Evolutionary conservation across 2,888 invertebrate genomes (phyloP), one percentile per base, ranked within the genome.

Genomic region (Calameuta pallipes): DNA sequence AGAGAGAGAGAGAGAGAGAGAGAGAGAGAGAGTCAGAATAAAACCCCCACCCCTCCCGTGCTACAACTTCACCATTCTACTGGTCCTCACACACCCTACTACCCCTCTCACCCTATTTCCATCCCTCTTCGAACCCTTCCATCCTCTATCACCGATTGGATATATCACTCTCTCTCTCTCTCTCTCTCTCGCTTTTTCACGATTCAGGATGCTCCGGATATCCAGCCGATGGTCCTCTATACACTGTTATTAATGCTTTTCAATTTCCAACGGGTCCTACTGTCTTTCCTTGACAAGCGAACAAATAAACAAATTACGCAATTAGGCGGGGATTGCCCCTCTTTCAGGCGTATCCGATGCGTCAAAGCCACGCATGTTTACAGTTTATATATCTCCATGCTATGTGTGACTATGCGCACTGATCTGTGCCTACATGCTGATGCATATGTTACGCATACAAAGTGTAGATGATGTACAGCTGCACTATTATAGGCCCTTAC

Each of bases 211-310:
- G 35, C 80, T 78, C 77, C 35, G 73, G 68, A 75, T 75, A 23
- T 68, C 33, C 31, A 15, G 23, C 71, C 71, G 71, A 71, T 34
- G 71, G 15, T 76, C 78, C 78, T 69, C 75, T 75, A 34, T 73
- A 30, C 9, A 15, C 23, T 41, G 83, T 88, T 89, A 88, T 89
- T 89, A 89, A 89, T 88, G 89, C 89, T 87, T 88, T 89, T 89
- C 89, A 88, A 89, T 89, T 89, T 88, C 84, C 86, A 84, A 82
- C 73, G 83, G 85, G 85, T 85, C 84, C 86, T 83, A 80, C 84
- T 78, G 81, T 78, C 78, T 81, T 79, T 82, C 75, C 80, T 80
- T 81, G 79, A 84, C 80, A 81, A 83, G 81, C 82, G 82, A 84
- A 80, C 83, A 83, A 83, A 83, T 84, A 85, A 87, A 88, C 89